Evolutionary conservation across 2,797 vertebrate genomes (phyloP).

Genomic region (Cottoperca gobio): DNA sequence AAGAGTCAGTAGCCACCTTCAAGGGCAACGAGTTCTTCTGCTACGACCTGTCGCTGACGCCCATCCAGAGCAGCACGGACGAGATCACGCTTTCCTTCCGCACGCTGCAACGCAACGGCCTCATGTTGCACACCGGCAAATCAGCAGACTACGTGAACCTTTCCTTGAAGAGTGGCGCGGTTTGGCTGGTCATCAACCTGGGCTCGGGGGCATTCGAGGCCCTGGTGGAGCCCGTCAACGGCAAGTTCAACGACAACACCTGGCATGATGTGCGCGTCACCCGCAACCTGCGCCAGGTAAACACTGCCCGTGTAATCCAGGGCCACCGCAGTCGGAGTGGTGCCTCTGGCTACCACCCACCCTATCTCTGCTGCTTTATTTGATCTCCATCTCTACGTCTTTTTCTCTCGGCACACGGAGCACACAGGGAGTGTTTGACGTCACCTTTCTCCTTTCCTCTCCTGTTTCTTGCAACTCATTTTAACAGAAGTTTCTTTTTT

Average conservation of each 20-base stretch:
- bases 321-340: conserved; percentile 33
- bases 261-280: conserved; percentile 96
- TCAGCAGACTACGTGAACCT: conserved; percentile 97
- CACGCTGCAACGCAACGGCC: conserved; percentile 93
- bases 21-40: conserved; percentile 97
- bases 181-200: conserved; percentile 97
- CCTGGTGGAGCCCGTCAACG: conserved; percentile 95
- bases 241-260: conserved; percentile 95
- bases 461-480: not conserved
- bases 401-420: conserved; percentile 15
- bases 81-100: conserved; percentile 97
- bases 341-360: conserved; percentile 9
- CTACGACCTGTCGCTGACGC: conserved; percentile 95
- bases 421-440: not conserved
- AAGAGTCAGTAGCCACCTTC: conserved; percentile 95
- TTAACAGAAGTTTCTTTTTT: conserved; percentile 32
- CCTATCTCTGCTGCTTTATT: conserved; percentile 18
- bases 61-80: conserved; percentile 97
- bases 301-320: conserved; percentile 41
- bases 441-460: not conserved
- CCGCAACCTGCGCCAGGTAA: conserved; percentile 98
- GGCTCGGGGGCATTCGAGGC: conserved; percentile 97
- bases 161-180: conserved; percentile 93
- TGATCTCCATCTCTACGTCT: not conserved
- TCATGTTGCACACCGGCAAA: conserved; percentile 96